A percentile compares a stretch with the other conserved stretches of the same genome.
phyloP scores from a whole-genome alignment of 37 sponge, comb jelly and placozoan species.

The Crambe crambe region DNA sequence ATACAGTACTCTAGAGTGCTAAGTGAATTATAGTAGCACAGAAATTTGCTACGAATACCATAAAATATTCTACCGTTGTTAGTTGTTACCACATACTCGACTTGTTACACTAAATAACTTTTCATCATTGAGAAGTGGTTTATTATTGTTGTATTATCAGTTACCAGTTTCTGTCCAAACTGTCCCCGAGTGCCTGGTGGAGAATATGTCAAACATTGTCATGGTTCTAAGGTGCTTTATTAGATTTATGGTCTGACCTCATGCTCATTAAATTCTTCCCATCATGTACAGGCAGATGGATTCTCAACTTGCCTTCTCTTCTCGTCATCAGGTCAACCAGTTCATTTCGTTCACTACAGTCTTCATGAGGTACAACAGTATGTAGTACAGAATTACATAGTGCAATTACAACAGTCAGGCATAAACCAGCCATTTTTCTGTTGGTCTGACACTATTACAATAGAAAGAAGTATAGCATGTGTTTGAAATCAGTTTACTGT shows the following conservation, averaged over 20 bases:
- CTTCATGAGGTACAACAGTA: conserved; percentile 49
- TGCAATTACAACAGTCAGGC: too few relatives aligned
- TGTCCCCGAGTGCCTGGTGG: conserved; percentile 69
- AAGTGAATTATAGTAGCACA: too few relatives aligned
- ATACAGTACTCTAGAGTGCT: too few relatives aligned
- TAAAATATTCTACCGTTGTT: too few relatives aligned
- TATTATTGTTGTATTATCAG: neutral
- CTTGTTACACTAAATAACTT: neutral
- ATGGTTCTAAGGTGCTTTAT: conserved; percentile 35
- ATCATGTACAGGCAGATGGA: conserved; percentile 30
- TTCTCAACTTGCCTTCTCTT: neutral
- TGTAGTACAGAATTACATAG: too few relatives aligned
- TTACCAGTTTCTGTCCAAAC: conserved; percentile 11
- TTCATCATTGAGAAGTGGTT: neutral
- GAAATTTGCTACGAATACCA: too few relatives aligned
- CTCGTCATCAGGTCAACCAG: conserved; percentile 9
- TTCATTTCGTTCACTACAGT: conserved; percentile 52
- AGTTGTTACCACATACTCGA: neutral
- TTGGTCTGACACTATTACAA: too few relatives aligned
- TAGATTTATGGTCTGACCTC: neutral
- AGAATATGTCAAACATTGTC: conserved; percentile 58
- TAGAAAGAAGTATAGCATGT: too few relatives aligned
- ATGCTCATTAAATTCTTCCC: neutral
- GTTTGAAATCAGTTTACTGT: too few relatives aligned
- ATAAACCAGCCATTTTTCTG: too few relatives aligned